Conservation (phyloP, 2,113 vertebrate genomes). For the Ciconia stormi region DNA sequence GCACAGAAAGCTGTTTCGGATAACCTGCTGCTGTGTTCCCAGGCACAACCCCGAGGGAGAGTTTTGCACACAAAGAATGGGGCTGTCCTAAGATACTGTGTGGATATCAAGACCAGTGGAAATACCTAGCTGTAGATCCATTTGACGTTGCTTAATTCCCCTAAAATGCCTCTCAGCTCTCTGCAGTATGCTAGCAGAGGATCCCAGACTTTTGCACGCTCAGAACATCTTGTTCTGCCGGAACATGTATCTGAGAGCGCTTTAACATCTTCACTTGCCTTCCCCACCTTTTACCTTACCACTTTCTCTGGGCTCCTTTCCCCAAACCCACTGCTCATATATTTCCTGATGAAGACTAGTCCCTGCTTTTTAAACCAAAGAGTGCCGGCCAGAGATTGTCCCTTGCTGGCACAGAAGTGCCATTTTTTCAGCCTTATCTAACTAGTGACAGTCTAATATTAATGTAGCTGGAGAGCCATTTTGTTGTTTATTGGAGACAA, state of each 20-base stretch:
- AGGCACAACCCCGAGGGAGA: background rate
- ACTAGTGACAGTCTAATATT: slow-evolving; percentile 11
- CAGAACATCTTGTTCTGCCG: background rate
- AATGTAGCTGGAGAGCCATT: slow-evolving; percentile 8
- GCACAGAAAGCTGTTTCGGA: background rate
- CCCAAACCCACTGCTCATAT: background rate
- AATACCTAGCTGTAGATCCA: background rate
- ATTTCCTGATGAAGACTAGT: background rate
- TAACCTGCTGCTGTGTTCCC: background rate
- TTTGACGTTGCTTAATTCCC: background rate
- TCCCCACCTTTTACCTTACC: background rate
- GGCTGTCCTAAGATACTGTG: background rate
- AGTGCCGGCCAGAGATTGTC: background rate
- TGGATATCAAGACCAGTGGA: background rate
- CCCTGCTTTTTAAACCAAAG: background rate
- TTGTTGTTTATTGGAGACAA: slow-evolving; percentile 29
- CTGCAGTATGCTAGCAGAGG: background rate
- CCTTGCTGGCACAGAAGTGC: background rate
- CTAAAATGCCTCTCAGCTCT: background rate
- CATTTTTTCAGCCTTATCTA: slow-evolving; percentile 46
- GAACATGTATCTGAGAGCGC: background rate
- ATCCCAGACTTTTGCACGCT: background rate
- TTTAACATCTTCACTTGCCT: background rate
- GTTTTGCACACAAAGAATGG: background rate
- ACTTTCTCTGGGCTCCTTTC: background rate